These are phyloP conservation scores for Poecilia velifera DNA, from an alignment of 2,797 vertebrate genomes.

Conservation along the genomic window DNA sequence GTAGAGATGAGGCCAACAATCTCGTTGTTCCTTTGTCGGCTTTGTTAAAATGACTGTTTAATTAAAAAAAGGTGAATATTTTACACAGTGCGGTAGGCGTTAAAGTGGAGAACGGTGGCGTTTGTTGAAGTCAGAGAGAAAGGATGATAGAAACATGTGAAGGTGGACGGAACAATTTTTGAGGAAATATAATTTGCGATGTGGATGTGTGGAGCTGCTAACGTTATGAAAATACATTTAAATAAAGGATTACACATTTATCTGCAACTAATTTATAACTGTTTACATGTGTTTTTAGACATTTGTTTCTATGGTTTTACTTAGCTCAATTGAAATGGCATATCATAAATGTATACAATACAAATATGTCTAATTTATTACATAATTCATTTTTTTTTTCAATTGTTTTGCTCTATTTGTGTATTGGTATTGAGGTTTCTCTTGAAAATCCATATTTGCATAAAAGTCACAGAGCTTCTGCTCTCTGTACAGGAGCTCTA, in stretches of 20 bases:
- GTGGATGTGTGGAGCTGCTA: not conserved
- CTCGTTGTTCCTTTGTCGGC: constrained; percentile 18
- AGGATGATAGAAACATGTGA: not conserved
- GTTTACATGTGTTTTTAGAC: not conserved
- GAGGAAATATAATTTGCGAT: not conserved
- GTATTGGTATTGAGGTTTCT: not conserved
- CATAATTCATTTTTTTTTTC: not conserved
- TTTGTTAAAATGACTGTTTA: constrained; percentile 17
- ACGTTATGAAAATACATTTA: not conserved
- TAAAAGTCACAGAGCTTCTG: not conserved
- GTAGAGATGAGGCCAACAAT: constrained; percentile 16
- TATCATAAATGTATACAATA: not conserved
- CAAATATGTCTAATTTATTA: not conserved
- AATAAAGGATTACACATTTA: not conserved
- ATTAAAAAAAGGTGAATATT: constrained; percentile 9
- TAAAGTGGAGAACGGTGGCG: not conserved
- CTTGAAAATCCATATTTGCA: not conserved
- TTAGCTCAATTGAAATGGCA: not conserved
- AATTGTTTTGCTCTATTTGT: not conserved
- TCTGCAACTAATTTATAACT: not conserved
- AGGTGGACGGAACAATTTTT: not conserved
- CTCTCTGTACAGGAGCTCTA: not conserved
- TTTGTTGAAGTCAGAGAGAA: not conserved
- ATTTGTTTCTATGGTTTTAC: not conserved
- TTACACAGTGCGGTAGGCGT: constrained; percentile 12